Evolutionary conservation across 2,113 vertebrate genomes (phyloP), one percentile per base, ranked within the genome.

Genomic region (Monarcha castaneiventris): DNA sequence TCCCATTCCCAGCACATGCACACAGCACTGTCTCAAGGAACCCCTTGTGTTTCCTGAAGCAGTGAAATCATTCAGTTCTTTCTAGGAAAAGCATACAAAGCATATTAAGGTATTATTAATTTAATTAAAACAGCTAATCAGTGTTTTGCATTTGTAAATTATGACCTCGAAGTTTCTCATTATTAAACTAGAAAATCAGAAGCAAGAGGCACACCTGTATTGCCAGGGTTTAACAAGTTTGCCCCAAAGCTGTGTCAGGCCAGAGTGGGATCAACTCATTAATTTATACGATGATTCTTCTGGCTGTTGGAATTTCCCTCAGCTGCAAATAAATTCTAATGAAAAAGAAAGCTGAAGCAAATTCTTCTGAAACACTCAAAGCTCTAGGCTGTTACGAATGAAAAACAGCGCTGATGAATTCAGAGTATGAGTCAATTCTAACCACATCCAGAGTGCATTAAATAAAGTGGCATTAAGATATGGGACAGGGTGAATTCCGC

Each of bases 331-430:
- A 91, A 92, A 96, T 73, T 87, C 80, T 91, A 87, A 93, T 84
- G 84, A 81, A 96, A 94, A 87, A 88, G 81, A 87, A 95, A 94
- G 78, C 83, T 90, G 77, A 93, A 94, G 82, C 61, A 93, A 91
- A 93, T 88, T 96, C 82, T 72, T 88, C 59, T 61, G 72, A 95
- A 96, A 96, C 54, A 67, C 77, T 84, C 87, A 95, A 88, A 94
- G 92, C 91, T 85, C 90, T 32, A 89, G 86, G 87, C 86, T 89
- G 67, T 33, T 85, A 74, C 75, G 87, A 96, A 89, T 68, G 49
- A 90, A 90, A 93, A 94, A 43, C 33, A 69, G 58, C 46, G 25
- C 56, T 94, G 91, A 89, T 85, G 67, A 94, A 84, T 51, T 93
- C 76, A 79, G 84, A 88, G 52, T 11, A 20, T 33, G 41, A 67